Evolutionary conservation across 2,888 invertebrate genomes (phyloP).

Genomic region (Therioaphis trifolii): DNA sequence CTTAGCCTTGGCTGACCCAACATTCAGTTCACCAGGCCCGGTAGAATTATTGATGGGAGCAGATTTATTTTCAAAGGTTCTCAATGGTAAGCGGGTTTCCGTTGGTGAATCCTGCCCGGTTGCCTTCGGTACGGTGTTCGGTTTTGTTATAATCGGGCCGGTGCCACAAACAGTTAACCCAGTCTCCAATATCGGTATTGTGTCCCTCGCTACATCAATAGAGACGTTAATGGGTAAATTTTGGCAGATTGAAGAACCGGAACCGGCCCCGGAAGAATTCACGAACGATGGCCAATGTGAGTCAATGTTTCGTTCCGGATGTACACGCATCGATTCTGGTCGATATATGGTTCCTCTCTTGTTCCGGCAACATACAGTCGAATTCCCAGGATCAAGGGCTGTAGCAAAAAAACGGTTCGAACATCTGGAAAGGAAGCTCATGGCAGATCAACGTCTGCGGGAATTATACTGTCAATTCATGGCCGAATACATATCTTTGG

Average conservation of each 20-base stretch:
- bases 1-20: no score
- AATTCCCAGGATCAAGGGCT: no score
- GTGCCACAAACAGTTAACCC: no score
- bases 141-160: constrained; percentile 25
- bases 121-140: constrained; percentile 9
- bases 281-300: constrained; percentile 17
- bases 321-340: background rate
- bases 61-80: background rate
- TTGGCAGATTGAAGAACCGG: constrained; percentile 45
- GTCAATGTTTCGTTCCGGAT: constrained; percentile 5
- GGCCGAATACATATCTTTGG: no score
- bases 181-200: no score
- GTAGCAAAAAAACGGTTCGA: no score
- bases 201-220: no score
- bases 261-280: background rate
- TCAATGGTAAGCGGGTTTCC: background rate
- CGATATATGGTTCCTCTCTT: constrained; percentile 30
- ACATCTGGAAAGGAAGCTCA: no score
- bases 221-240: constrained; percentile 32
- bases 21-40: no score
- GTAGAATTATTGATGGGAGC: no score
- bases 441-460: no score
- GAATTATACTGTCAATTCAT: no score
- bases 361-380: background rate
- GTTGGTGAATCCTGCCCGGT: background rate